Conservation (phyloP, 2,797 vertebrate genomes). For the Leuciscus waleckii region DNA sequence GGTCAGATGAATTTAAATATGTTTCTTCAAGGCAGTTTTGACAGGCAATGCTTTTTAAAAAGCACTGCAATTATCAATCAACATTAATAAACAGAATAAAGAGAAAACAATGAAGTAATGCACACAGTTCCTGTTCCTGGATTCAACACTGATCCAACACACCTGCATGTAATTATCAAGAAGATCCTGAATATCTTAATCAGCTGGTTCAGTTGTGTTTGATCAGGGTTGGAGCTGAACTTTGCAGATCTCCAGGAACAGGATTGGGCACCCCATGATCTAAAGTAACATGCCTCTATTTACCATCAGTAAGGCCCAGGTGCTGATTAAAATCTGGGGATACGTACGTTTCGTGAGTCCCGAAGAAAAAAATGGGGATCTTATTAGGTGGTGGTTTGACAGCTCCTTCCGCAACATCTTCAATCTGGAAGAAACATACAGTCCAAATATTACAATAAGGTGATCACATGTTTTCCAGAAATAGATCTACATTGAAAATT, state of each 20-base stretch:
- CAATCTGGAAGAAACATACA: slow-evolving; percentile 82
- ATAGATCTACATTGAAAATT: neutral
- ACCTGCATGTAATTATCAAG: no score
- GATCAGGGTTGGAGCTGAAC: no score
- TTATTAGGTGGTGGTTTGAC: slow-evolving; percentile 99
- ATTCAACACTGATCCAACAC: neutral
- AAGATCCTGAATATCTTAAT: neutral
- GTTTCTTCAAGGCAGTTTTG: neutral
- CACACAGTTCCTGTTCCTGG: neutral
- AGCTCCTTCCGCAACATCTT: slow-evolving; percentile 94
- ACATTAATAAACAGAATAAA: neutral
- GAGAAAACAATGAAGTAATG: neutral
- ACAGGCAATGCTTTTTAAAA: neutral
- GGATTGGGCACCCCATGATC: neutral
- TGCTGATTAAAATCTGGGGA: neutral
- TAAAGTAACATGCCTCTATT: neutral
- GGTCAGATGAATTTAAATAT: neutral
- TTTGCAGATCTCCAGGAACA: no score
- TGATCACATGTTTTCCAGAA: neutral
- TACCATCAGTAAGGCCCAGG: neutral
- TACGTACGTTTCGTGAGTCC: slow-evolving; percentile 98
- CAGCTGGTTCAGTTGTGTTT: neutral
- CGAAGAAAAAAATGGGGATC: slow-evolving; percentile 99
- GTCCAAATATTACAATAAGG: slow-evolving; percentile 10
- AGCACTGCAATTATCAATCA: neutral